Percentiles rank a stretch among this genome's conserved stretches.
phyloP scores from a whole-genome alignment of 2,888 invertebrate genomes.

The Phortica okadai region DNA sequence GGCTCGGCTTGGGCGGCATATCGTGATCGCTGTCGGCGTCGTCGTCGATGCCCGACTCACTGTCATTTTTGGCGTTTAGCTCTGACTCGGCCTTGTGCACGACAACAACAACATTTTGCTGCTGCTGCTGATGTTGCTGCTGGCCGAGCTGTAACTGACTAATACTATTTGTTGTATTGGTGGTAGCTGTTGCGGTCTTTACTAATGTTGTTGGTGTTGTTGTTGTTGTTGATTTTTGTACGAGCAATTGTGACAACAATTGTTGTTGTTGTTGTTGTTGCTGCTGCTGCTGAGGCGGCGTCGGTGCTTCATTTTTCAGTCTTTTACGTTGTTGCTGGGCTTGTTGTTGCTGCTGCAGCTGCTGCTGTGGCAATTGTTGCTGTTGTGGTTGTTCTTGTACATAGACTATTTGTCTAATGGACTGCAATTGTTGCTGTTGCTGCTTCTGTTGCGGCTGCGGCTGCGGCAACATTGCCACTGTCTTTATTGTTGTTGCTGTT shows the following conservation, averaged over 20 bases:
- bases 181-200: constrained; percentile 60
- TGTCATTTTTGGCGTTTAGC: constrained; percentile 64
- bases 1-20: constrained; percentile 42
- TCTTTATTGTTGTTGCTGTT: constrained; percentile 38
- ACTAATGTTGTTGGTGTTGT: constrained; percentile 65
- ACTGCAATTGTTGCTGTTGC: constrained; percentile 43
- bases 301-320: constrained; percentile 71
- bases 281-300: constrained; percentile 34
- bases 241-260: constrained; percentile 42
- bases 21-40: constrained; percentile 66
- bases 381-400: constrained; percentile 41
- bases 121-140: constrained; percentile 43
- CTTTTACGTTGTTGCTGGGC: constrained; percentile 70
- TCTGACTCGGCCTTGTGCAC: constrained; percentile 53
- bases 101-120: constrained; percentile 53
- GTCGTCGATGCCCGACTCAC: constrained; percentile 68
- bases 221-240: constrained; percentile 68
- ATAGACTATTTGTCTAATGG: constrained; percentile 48
- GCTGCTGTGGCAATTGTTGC: constrained; percentile 41
- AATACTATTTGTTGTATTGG: constrained; percentile 66
- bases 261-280: constrained; percentile 42
- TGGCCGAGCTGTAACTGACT: constrained; percentile 61
- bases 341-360: constrained; percentile 54
- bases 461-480: constrained; percentile 44
- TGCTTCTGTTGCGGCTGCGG: constrained; percentile 46